Evolutionary conservation across 1,140 invertebrate species (phyloP), one percentile per base, ranked within the genome.

Genomic region (Helicoverpa zea): DNA sequence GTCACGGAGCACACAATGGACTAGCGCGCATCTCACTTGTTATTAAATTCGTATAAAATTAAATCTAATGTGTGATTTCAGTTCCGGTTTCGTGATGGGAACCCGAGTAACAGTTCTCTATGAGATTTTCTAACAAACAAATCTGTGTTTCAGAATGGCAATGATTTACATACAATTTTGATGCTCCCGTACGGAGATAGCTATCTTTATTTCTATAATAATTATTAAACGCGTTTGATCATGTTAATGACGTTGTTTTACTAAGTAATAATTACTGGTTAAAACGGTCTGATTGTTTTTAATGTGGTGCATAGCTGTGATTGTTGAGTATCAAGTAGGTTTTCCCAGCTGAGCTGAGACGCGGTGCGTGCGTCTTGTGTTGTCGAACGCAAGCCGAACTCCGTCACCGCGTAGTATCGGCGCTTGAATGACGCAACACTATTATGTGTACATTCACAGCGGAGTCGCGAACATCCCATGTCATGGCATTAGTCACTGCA

Each of bases 31-130:
- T 90, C 91, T 90, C 91, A 87, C 90, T 93, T 86, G 92, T 94
- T 95, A 95, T 95, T 95, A 95, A 95, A 95, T 94, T 95, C 92
- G 92, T 94, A 95, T 95, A 94, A 95, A 94, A 94, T 95, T 93
- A 92, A 94, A 91, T 90, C 81, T 94, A 94, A 94, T 94, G 92
- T 94, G 92, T 94, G 93, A 94, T 91, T 94, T 84, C 84, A 87
- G 91, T 93, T 94, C 92, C 92, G 91, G 90, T 92, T 92, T 89
- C 86, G 90, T 89, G 92, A 90, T 94, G 93, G 90, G 93, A 94
- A 94, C 88, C 76, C 80, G 82, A 83, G 52, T 91, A 91, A 92
- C 92, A 84, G 90, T 92, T 87, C 83, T 89, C 87, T 90, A 89
- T 89, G 88, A 87, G 86, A 82, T 87, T 81, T 83, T 86, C 84